These are phyloP conservation scores for Motacilla alba DNA, from an alignment of 2,113 vertebrate species.

Conservation along the genomic window DNA sequence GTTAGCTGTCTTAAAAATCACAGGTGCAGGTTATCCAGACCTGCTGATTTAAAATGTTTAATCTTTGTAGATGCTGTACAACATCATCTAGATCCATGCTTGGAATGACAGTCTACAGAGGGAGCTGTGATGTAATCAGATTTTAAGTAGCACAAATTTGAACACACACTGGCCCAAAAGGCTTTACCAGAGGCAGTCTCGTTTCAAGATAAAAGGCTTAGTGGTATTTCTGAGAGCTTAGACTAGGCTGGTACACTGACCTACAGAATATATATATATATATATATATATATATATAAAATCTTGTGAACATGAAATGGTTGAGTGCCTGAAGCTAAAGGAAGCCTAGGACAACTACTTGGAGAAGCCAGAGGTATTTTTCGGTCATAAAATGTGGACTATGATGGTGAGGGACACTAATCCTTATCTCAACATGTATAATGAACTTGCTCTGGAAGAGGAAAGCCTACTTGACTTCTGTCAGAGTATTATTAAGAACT, in stretches of 20 bases:
- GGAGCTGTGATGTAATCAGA: not conserved
- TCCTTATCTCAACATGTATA: not conserved
- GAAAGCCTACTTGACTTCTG: not conserved
- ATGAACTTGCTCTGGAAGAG: not conserved
- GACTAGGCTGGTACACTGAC: not conserved
- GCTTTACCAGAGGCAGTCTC: not conserved
- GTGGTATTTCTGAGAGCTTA: not conserved
- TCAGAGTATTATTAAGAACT: not conserved
- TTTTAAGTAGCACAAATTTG: not conserved
- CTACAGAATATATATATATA: not conserved
- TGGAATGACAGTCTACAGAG: not conserved
- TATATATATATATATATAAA: not conserved
- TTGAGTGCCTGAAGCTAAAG: not conserved
- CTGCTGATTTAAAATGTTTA: constrained; percentile 30
- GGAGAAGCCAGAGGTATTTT: not conserved
- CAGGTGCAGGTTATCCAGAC: constrained; percentile 26
- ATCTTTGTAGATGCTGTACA: constrained; percentile 24
- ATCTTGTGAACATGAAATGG: not conserved
- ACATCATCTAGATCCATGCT: not conserved
- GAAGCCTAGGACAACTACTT: not conserved
- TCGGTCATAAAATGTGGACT: not conserved
- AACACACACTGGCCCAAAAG: not conserved
- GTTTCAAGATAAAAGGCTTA: not conserved
- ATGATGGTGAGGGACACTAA: not conserved
- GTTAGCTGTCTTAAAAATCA: not conserved